These are phyloP conservation scores for Leptocoma aspasia DNA, from an alignment of 2,113 vertebrate genomes.

Conservation along the genomic window DNA sequence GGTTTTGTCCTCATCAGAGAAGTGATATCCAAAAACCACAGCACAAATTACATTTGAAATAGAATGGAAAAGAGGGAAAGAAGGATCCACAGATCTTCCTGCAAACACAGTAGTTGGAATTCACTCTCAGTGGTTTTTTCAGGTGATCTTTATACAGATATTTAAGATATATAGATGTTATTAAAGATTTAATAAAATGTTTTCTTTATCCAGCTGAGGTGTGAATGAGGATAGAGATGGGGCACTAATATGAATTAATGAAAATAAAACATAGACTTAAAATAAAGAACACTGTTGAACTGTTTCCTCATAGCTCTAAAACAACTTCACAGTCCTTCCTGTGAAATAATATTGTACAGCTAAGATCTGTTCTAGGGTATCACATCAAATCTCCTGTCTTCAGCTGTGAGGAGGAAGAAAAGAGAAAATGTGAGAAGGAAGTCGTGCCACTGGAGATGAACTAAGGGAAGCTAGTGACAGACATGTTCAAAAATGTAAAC, in stretches of 20 bases:
- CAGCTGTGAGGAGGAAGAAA: background rate
- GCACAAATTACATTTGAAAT: constrained; percentile 56
- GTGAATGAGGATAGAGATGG: background rate
- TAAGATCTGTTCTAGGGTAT: background rate
- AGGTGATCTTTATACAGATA: background rate
- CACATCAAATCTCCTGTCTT: background rate
- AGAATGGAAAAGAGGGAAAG: constrained; percentile 29
- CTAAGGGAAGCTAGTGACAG: background rate
- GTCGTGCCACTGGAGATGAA: background rate
- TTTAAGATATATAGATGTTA: background rate
- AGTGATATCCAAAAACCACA: constrained; percentile 53
- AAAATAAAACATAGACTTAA: background rate
- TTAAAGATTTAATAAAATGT: background rate
- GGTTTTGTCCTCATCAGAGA: constrained; percentile 50
- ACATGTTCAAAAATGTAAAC: background rate
- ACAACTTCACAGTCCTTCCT: background rate
- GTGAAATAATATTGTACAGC: background rate
- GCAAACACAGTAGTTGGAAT: background rate
- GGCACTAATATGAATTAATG: background rate
- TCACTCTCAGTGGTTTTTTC: background rate
- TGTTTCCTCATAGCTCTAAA: background rate
- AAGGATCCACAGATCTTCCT: constrained; percentile 59
- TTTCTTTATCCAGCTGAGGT: background rate
- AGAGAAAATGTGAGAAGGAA: background rate
- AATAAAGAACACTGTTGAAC: background rate